phyloP scores from a whole-genome alignment of 1,140 invertebrate species.

The Rhopalosiphum maidis region DNA sequence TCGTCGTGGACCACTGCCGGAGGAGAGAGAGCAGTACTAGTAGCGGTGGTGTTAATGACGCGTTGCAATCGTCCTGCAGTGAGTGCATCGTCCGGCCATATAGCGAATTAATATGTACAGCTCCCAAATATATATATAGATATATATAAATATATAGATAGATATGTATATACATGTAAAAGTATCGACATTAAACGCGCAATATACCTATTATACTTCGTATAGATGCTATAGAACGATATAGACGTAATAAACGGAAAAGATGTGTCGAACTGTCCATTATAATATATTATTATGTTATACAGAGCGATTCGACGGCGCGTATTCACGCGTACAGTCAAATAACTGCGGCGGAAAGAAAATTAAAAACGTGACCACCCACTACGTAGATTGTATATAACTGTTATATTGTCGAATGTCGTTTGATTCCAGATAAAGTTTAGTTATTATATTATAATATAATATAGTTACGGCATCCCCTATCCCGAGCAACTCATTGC shows the following conservation, averaged over 20 bases:
- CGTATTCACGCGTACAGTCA: background rate
- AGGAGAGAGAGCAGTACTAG: slow-evolving; percentile 47
- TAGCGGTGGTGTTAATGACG: slow-evolving; percentile 42
- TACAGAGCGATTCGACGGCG: background rate
- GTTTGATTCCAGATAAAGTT: background rate
- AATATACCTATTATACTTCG: background rate
- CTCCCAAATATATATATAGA: background rate
- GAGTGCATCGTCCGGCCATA: background rate
- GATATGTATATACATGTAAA: background rate
- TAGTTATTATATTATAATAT: background rate
- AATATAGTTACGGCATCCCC: background rate
- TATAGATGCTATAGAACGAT: background rate
- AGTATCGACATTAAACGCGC: background rate
- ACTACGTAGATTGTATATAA: background rate
- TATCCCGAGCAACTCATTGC: background rate
- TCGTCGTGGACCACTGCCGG: slow-evolving; percentile 12
- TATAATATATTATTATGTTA: background rate
- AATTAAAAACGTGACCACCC: background rate
- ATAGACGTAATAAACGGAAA: background rate
- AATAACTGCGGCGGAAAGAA: background rate
- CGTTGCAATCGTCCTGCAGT: slow-evolving; percentile 29
- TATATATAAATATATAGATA: background rate
- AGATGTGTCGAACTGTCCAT: background rate
- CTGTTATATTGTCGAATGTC: background rate
- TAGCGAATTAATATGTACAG: background rate